A percentile compares a stretch with the other conserved stretches of the same genome.
Conservation (phyloP, 2,113 vertebrate genomes). For the Anolis sagrei region DNA sequence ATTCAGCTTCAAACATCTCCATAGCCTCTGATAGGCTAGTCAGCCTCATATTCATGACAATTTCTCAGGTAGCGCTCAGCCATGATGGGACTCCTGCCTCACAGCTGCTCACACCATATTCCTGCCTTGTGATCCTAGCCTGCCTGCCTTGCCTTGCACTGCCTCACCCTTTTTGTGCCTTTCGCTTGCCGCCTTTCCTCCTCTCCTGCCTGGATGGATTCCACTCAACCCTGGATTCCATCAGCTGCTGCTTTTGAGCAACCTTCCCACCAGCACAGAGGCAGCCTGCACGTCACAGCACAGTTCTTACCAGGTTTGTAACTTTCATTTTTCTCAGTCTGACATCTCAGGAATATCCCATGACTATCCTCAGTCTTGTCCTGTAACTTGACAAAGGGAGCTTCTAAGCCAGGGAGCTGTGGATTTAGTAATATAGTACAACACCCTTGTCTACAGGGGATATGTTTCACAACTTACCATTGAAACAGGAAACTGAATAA, state of each 20-base stretch:
- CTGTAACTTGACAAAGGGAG: neutral
- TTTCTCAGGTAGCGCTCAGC: neutral
- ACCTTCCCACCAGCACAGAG: neutral
- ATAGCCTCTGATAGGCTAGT: neutral
- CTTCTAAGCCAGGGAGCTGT: neutral
- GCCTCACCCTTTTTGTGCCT: conserved; percentile 15
- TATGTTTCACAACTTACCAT: too few relatives aligned
- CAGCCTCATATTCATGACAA: neutral
- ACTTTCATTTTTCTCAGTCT: neutral
- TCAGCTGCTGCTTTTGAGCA: conserved; percentile 1
- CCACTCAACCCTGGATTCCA: conserved; percentile 16
- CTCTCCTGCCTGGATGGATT: conserved; percentile 21
- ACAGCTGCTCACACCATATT: neutral
- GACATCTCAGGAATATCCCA: neutral
- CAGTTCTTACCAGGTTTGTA: conserved; percentile 12
- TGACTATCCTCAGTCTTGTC: neutral
- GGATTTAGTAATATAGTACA: too few relatives aligned
- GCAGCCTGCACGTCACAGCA: neutral
- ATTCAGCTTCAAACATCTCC: neutral
- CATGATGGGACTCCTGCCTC: neutral
- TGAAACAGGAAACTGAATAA: too few relatives aligned
- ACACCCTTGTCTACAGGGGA: too few relatives aligned
- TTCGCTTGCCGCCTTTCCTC: conserved; percentile 21
- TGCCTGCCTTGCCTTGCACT: conserved; percentile 26
- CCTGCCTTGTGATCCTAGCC: conserved; percentile 30